Percentiles rank a stretch among this genome's conserved stretches.
Evolutionary conservation across 2,113 vertebrate genomes (phyloP).

Genomic region (Nannobrachium achirus): DNA sequence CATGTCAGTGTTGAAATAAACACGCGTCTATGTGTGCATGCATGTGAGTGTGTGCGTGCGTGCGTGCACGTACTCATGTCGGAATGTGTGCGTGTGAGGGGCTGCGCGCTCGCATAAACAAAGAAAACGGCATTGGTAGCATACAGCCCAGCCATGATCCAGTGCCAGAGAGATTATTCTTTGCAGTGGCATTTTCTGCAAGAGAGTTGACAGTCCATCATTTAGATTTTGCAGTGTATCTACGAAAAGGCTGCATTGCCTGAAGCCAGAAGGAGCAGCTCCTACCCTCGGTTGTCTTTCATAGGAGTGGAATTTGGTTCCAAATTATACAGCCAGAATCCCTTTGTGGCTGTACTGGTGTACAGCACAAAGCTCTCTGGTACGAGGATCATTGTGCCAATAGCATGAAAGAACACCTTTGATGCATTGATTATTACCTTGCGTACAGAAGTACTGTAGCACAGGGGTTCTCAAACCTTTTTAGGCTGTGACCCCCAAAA

Average conservation of each 20-base stretch:
- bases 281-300: constrained; percentile 76
- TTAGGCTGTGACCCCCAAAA: no score
- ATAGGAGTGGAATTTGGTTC: constrained; percentile 68
- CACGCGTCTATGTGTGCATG: not conserved
- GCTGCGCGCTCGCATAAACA: constrained; percentile 71
- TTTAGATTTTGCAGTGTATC: constrained; percentile 82
- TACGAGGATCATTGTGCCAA: constrained; percentile 54
- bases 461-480: no score
- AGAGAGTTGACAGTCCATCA: constrained; percentile 83
- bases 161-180: constrained; percentile 83
- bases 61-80: not conserved
- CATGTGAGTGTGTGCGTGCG: not conserved
- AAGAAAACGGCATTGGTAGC: constrained; percentile 73
- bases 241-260: constrained; percentile 79
- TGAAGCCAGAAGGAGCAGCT: constrained; percentile 77
- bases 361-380: constrained; percentile 55
- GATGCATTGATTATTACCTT: constrained; percentile 40
- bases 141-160: constrained; percentile 76
- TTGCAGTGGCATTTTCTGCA: constrained; percentile 78
- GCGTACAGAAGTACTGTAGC: no score
- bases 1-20: not conserved
- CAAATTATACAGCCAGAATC: constrained; percentile 72
- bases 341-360: constrained; percentile 56
- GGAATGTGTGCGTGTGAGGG: constrained; percentile 44
- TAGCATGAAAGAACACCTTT: constrained; percentile 22